Percentiles rank a stretch among this genome's conserved stretches.
phyloP scores from a whole-genome alignment of 2,113 vertebrate species.

The Phalacrocorax brasilianus region DNA sequence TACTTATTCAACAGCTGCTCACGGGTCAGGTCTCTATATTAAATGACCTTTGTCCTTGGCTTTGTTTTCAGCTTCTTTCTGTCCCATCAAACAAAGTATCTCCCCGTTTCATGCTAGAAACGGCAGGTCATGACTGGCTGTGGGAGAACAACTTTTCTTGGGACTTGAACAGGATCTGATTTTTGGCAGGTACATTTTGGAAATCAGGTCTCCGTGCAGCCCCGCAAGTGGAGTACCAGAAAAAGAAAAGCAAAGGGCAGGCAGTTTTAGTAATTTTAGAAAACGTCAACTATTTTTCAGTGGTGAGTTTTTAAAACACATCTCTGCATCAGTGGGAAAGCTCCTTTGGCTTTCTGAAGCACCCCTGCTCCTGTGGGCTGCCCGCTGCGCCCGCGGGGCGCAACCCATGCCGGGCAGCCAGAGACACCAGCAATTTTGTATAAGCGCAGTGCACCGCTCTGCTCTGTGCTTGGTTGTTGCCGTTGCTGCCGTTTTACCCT shows the following conservation, averaged over 20 bases:
- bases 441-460: not conserved
- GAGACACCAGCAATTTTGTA: not conserved
- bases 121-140: not conserved
- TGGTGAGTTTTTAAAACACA: not conserved
- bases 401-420: rapidly evolving
- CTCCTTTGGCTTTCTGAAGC: not conserved
- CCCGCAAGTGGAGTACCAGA: not conserved
- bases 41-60: not conserved
- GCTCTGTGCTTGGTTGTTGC: not conserved
- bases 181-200: not conserved
- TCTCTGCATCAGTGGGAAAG: not conserved
- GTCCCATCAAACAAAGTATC: not conserved
- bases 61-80: not conserved
- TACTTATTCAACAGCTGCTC: not conserved
- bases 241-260: not conserved
- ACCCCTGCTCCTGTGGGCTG: not conserved
- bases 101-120: rapidly evolving
- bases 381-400: rapidly evolving
- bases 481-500: not conserved
- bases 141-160: not conserved
- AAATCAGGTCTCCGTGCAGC: not conserved
- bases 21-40: not conserved
- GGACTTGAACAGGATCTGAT: not conserved
- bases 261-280: not conserved
- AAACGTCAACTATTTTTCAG: not conserved